Evolutionary conservation across 2,888 invertebrate species (phyloP).

Genomic region (Lymantria dispar): DNA sequence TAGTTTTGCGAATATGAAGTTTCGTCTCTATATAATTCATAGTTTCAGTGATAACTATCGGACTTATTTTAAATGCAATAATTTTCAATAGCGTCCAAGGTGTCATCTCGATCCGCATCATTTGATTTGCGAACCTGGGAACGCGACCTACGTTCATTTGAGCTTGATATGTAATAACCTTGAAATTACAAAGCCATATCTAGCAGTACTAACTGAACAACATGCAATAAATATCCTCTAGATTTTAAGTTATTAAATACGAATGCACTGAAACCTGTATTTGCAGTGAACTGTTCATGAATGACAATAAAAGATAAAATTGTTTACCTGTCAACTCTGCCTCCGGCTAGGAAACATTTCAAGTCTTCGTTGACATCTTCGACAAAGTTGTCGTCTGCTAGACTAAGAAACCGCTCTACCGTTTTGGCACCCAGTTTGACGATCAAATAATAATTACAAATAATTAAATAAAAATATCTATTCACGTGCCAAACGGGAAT

Average conservation of each 20-base stretch:
- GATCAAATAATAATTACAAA: constrained; percentile 45
- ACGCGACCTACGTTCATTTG: constrained; percentile 49
- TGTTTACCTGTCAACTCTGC: constrained; percentile 79
- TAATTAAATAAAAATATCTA: constrained; percentile 55
- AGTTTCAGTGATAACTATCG: too few species aligned
- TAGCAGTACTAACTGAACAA: too few species aligned
- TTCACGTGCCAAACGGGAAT: constrained; percentile 67
- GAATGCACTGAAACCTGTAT: constrained; percentile 1
- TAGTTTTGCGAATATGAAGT: too few species aligned
- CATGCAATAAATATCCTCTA: too few species aligned
- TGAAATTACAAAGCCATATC: constrained; percentile 45
- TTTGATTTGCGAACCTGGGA: constrained; percentile 45
- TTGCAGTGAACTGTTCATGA: constrained; percentile 12
- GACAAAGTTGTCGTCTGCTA: constrained; percentile 75
- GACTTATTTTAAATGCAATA: constrained; percentile 33
- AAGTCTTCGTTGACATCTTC: constrained; percentile 78
- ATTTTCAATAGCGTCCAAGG: constrained; percentile 55
- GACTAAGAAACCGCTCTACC: constrained; percentile 72
- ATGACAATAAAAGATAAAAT: constrained; percentile 46
- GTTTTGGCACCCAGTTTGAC: constrained; percentile 82
- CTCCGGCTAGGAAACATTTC: constrained; percentile 73
- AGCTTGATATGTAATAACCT: constrained; percentile 66
- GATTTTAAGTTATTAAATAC: too few species aligned
- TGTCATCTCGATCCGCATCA: constrained; percentile 57
- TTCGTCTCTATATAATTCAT: too few species aligned